Evolutionary conservation across 2,113 vertebrate species (phyloP).

Genomic region (Mustela lutreola): DNA sequence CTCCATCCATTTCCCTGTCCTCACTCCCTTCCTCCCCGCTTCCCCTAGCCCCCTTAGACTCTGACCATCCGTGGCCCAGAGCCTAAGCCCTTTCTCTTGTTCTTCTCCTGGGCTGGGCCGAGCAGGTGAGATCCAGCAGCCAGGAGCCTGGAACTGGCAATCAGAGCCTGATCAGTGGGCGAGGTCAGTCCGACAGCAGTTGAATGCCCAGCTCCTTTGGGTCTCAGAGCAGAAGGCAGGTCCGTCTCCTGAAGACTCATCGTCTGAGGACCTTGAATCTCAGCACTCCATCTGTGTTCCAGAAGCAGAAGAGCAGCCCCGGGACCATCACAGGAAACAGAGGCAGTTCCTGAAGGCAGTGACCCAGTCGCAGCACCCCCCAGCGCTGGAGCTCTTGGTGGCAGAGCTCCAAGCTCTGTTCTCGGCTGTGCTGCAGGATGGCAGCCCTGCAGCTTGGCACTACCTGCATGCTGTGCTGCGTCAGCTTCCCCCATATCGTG

Average conservation of each 20-base stretch:
- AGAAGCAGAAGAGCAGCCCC: not conserved
- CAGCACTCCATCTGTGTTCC: not conserved
- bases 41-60: not conserved
- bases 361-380: not conserved
- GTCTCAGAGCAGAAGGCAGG: not conserved
- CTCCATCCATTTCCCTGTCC: not conserved
- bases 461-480: constrained; percentile 77
- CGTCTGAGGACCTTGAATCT: not conserved
- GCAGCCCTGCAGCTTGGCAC: constrained; percentile 75
- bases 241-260: not conserved
- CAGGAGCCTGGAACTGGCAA: constrained; percentile 69
- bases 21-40: not conserved
- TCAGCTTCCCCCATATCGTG: constrained; percentile 77
- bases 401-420: constrained; percentile 75
- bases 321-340: not conserved
- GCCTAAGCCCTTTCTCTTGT: not conserved
- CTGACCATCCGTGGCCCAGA: not conserved
- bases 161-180: constrained; percentile 77
- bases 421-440: constrained; percentile 56
- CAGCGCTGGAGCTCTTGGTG: constrained; percentile 62
- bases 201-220: constrained; percentile 70
- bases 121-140: constrained; percentile 59
- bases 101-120: not conserved
- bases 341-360: not conserved
- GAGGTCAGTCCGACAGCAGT: constrained; percentile 62